Base-by-base conservation (phyloP, 2,113 vertebrate species). In the Felis catus region DNA sequence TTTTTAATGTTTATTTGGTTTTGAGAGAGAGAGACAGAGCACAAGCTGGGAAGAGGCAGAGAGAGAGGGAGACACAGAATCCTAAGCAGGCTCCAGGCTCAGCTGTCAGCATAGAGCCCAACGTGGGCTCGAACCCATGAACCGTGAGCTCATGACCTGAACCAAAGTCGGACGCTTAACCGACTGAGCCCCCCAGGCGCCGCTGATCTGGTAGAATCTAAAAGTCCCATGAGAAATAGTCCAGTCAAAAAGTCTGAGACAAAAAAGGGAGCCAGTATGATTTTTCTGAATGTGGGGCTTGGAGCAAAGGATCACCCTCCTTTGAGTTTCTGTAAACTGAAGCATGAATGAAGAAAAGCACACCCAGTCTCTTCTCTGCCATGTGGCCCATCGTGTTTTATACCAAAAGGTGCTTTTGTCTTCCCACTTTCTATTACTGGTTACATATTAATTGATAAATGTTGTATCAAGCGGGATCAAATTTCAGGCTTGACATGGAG, bases 291-390 rank as follows among this genome's bases (percentile, higher is more conserved):
- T 7, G 27, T 25, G 41, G 53, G 71, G 68, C 41, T 9, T n/a
- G 11, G 33, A 61, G 83, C 25, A 2, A 31, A 78, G 45, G 53
- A 0, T 14, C 63, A 23, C 41, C 51, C 23, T n/a, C 15, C 58
- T 58, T n/a, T 23, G 33, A 36, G 84, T 27, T 11, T 6, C 1
- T 51, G 27, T 2, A 14, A 7, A 23, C 31, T 13, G 3, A 58
- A 27, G n/a, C 5, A 4, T 4, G 45, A 48, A 0, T 15, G 58
- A 18, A 6, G 66, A 9, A 6, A 19, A 3, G 61, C 15, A 15
- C 7, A 11, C 16, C 5, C 41, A 14, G 3, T 12, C 31, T 45
- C 29, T 58, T 39, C 29, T 14, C 31, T 13, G 39, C 23, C 4
- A 0, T 14, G 9, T 13, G 23, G 45, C 48, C 63, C 45, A 16